Evolutionary conservation across 2,888 invertebrate species (phyloP), one percentile per base, ranked within the genome.

Genomic region (Leucozona laternaria): DNA sequence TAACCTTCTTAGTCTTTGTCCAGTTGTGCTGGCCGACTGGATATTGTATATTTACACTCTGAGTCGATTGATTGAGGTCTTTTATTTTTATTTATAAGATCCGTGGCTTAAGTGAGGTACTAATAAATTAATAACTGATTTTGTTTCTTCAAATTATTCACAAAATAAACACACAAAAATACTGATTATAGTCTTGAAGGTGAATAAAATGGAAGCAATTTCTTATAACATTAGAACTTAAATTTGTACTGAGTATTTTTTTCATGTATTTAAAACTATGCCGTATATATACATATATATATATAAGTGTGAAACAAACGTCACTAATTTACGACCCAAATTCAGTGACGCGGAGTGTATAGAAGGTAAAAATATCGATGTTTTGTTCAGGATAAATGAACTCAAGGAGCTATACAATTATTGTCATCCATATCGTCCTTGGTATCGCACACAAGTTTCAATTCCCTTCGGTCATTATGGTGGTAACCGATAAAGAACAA

Each of bases 341-440:
- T 58, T 5, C 1, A 60, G 13, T 40, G 37, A 60, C 37, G 2
- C 60, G 15, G 15, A 60, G 60, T 60, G 60, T 60, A 37, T 28
- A 13, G 15, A 22, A 15, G 37, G 13, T 15, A 58, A 62, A 37
- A 77, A 45, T 85, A 85, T 85, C 76, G 81, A 85, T 57, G 55
- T 80, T 58, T 71, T 40, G 70, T 58, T 40, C 45, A 57, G 80
- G 80, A 84, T 71, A 50, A 71, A 40, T 11, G 37, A 37, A 64
- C 55, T 15, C 55, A 70, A 58, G 71, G 70, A 72, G 75, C 50
- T 58, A 53, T 20, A 34, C 34, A 53, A 64, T 60, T n/a, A 31
- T 66, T 34, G 55, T 66, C 71, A 72, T 85, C 77, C 72, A 73
- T n/a, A n/a, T 77, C 43, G 64, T 57, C 70, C 40, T 20, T 25